Percentiles rank a stretch among this genome's conserved stretches.
Evolutionary conservation across 2,113 vertebrate genomes (phyloP).

Genomic region (Gulo gulo): DNA sequence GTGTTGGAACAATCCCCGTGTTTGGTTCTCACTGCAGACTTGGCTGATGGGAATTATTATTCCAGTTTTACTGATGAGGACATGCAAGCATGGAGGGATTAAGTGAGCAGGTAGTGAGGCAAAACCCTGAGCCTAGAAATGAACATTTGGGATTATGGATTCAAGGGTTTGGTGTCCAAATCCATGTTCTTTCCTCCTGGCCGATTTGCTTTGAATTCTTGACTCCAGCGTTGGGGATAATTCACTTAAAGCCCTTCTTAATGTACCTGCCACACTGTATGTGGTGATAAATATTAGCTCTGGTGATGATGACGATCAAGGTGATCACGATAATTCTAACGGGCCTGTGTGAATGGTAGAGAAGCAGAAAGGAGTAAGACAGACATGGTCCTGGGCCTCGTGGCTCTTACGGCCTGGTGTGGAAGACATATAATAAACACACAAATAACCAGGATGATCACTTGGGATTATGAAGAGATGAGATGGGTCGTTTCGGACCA

Average conservation of each 20-base stretch:
- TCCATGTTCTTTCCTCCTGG: not conserved
- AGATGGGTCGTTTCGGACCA: not conserved
- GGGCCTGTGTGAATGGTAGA: too few species aligned
- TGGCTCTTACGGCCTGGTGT: not conserved
- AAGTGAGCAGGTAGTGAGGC: not conserved
- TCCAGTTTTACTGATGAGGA: not conserved
- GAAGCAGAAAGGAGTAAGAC: not conserved
- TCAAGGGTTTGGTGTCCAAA: not conserved
- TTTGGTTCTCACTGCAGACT: not conserved
- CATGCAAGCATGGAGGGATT: not conserved
- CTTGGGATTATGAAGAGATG: not conserved
- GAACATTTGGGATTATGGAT: not conserved
- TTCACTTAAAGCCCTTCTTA: not conserved
- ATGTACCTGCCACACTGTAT: too few species aligned
- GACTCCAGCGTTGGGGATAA: not conserved
- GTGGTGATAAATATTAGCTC: not conserved
- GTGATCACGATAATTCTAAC: not conserved
- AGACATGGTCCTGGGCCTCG: not conserved
- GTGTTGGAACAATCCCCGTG: not conserved
- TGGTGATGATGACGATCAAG: not conserved
- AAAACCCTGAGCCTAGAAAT: not conserved
- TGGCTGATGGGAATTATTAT: not conserved
- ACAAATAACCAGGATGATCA: not conserved
- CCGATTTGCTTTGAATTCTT: not conserved
- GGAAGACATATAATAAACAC: not conserved